Base-by-base conservation (phyloP, 1,140 invertebrate genomes). In the Drosophila kanapiae region DNA sequence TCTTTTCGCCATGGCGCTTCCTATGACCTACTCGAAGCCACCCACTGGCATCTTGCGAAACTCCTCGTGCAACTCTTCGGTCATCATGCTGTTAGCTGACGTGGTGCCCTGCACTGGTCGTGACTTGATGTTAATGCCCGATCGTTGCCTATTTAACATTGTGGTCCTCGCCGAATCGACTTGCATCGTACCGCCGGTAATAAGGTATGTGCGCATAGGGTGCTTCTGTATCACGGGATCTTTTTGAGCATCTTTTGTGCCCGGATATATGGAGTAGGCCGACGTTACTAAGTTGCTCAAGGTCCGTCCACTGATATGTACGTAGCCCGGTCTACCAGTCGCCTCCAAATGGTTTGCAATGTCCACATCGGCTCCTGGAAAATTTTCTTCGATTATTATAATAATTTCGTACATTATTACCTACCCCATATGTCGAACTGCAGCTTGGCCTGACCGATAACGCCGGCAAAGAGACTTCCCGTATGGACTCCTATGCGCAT, bases 401-500 rank as follows among this genome's bases (percentile, higher is more conserved):
- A 40, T 0, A 23, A 16, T 18, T 4, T 54, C 4, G 14, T 9
- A 14, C 3, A 0, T 5, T 9, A 11, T 5, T 7, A 27, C 18
- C 1, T 37, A 11, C 97, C 98, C 98, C 98, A 99, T 78, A 99
- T 96, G 91, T 99, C 98, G 91, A 96, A 99, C 93, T 99, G 98
- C 97, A 98, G 98, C 93, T 99, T 99, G 49, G 96, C 95, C 3
- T 96, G 95, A 0, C 98, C 98, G 27, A 99, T 95, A 3, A 99
- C 95, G 1, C 98, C 98, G 62, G 97, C 97, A 8, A 98, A 94
- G 42, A 99, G 97, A 82, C 95, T 96, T 1, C 98, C 98, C 16
- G 97, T 97, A 92, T 99, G 98, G 1, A 99, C 95, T 0, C 98
- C 98, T 70, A 99, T 99, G 78, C 98, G 94, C 98, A 99, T 99